A percentile compares a stretch with the other conserved stretches of the same genome.
Evolutionary conservation across 2,888 invertebrate genomes (phyloP).

Genomic region (Plutella xylostella): DNA sequence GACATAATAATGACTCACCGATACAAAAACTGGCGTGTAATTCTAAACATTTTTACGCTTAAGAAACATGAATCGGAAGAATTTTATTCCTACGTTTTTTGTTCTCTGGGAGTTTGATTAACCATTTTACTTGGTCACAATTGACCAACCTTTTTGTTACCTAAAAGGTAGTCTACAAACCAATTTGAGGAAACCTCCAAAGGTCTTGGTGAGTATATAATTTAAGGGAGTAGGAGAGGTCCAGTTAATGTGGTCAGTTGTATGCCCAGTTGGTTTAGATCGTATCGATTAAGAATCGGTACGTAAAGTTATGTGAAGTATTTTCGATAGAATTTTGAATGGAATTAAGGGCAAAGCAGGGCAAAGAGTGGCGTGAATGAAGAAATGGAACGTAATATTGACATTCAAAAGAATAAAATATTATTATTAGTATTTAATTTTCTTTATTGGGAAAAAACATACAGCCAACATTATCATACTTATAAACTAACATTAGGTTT

Average conservation of each 20-base stretch:
- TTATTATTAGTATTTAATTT: too few relatives aligned
- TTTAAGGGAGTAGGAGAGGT: constrained; percentile 10
- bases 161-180: constrained; percentile 12
- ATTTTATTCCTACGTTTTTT: constrained; percentile 3
- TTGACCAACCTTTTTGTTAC: constrained; percentile 27
- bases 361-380: too few relatives aligned
- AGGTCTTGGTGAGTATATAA: too few relatives aligned
- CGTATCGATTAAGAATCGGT: constrained; percentile 36
- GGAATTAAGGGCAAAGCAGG: too few relatives aligned
- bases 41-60: background rate
- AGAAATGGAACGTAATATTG: too few relatives aligned
- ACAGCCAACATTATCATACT: too few relatives aligned
- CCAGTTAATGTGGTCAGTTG: constrained; percentile 19
- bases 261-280: constrained; percentile 28
- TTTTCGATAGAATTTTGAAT: too few relatives aligned
- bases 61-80: constrained; percentile 1
- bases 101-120: constrained; percentile 30
- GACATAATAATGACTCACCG: background rate
- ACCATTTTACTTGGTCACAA: constrained; percentile 34
- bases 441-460: too few relatives aligned
- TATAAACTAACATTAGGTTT: too few relatives aligned
- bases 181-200: constrained; percentile 22
- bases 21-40: background rate
- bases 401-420: too few relatives aligned
- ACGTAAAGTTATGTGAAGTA: constrained; percentile 39